These are phyloP conservation scores for Ephialtes manifestator DNA, from an alignment of 2,888 invertebrate species.

Conservation along the genomic window DNA sequence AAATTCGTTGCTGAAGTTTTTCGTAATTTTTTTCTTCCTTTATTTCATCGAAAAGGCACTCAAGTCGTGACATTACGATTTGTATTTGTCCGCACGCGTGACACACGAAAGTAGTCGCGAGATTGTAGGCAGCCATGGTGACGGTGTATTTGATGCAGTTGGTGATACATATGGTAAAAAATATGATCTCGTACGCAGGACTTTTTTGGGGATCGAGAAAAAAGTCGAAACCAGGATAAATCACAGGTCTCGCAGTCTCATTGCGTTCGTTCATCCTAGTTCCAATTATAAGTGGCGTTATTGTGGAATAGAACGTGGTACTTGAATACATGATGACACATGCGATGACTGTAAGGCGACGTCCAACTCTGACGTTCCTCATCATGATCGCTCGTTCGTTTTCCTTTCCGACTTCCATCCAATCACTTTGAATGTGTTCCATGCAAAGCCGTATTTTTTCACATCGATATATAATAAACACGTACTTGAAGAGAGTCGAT, in stretches of 20 bases:
- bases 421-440: constrained; percentile 68
- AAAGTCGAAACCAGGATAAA: constrained; percentile 58
- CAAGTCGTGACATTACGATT: constrained; percentile 65
- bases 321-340: constrained; percentile 72
- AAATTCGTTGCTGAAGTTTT: constrained; percentile 21
- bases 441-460: constrained; percentile 65
- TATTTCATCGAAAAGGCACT: constrained; percentile 27
- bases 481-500: constrained; percentile 60
- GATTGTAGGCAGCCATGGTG: constrained; percentile 66
- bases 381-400: constrained; percentile 68
- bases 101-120: constrained; percentile 70
- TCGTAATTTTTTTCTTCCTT: neutral
- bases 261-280: constrained; percentile 57
- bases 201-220: constrained; percentile 63
- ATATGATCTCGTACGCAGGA: constrained; percentile 73
- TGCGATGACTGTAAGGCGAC: constrained; percentile 62
- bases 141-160: constrained; percentile 65
- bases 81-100: constrained; percentile 75
- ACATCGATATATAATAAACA: constrained; percentile 50
- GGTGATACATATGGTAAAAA: constrained; percentile 62
- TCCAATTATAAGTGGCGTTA: constrained; percentile 67
- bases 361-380: constrained; percentile 55
- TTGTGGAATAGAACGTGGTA: constrained; percentile 70
- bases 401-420: constrained; percentile 58
- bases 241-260: constrained; percentile 59